These are phyloP conservation scores for Conistra vaccinii DNA, from an alignment of 2,888 invertebrate species.

Conservation along the genomic window DNA sequence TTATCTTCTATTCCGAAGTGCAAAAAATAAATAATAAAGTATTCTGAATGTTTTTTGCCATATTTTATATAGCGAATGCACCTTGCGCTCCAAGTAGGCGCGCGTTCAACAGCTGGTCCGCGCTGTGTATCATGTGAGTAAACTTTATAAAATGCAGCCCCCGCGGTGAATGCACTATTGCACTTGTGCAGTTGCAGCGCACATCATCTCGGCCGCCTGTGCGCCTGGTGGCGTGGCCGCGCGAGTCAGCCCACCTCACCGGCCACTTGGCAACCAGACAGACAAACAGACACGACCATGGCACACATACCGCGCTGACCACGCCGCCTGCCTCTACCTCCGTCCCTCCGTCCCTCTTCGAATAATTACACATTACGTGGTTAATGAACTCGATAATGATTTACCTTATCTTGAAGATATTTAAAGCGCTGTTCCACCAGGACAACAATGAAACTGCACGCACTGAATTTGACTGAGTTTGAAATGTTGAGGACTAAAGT, in stretches of 20 bases:
- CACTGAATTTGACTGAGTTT: background rate
- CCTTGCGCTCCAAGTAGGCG: conserved; percentile 27
- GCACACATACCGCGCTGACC: conserved; percentile 74
- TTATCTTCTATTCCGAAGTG: background rate
- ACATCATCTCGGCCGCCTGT: conserved; percentile 74
- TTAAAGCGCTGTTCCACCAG: background rate
- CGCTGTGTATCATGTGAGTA: conserved; percentile 31
- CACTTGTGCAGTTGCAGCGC: conserved; percentile 69
- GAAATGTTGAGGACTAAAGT: background rate
- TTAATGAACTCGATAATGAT: conserved; percentile 29
- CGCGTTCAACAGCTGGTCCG: conserved; percentile 34
- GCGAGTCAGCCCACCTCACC: conserved; percentile 78
- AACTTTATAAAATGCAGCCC: conserved; percentile 57
- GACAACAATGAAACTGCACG: background rate
- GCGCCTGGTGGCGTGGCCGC: conserved; percentile 86
- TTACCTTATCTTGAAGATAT: conserved; percentile 41
- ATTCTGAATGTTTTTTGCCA: background rate
- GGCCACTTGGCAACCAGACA: conserved; percentile 88
- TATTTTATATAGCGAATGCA: conserved; percentile 1
- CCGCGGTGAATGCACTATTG: conserved; percentile 76
- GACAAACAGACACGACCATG: conserved; percentile 74
- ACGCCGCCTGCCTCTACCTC: conserved; percentile 57
- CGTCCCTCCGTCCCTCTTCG: conserved; percentile 39
- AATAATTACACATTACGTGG: conserved; percentile 35
- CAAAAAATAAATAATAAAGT: background rate